Conservation (phyloP, 2,113 vertebrate genomes). For the Coregonus clupeaformis region DNA sequence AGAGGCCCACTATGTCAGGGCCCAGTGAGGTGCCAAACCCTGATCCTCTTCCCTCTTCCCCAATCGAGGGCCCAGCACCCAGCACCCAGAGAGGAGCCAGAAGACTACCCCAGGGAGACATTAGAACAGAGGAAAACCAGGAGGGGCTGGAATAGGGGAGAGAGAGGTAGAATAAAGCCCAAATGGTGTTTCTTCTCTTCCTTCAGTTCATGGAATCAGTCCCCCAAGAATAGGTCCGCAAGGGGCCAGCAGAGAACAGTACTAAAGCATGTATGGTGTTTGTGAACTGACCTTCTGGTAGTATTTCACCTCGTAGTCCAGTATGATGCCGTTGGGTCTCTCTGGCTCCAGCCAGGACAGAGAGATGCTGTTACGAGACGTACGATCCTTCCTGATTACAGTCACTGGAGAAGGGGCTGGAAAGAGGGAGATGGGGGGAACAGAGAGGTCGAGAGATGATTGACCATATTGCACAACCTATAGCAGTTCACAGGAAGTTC, state of each 20-base stretch:
- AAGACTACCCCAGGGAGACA: too few relatives aligned
- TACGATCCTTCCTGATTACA: constrained; percentile 89
- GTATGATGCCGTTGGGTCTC: constrained; percentile 95
- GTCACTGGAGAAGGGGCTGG: constrained; percentile 91
- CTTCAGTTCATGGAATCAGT: too few relatives aligned
- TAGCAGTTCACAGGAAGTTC: constrained; percentile 68
- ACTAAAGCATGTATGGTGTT: not conserved
- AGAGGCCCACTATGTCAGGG: constrained; percentile 39
- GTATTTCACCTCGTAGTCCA: constrained; percentile 99
- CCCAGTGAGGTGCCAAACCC: constrained; percentile 37
- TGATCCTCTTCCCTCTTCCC: constrained; percentile 13
- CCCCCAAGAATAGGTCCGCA: too few relatives aligned
- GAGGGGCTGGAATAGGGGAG: too few relatives aligned
- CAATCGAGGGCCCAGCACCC: constrained; percentile 14
- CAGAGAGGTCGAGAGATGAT: constrained; percentile 24
- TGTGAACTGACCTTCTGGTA: constrained; percentile 92
- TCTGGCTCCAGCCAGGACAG: constrained; percentile 96
- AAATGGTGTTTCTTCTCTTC: too few relatives aligned
- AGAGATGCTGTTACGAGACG: constrained; percentile 90
- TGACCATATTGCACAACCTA: not conserved
- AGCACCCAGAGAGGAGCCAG: constrained; percentile 11
- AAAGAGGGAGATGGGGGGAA: constrained; percentile 37
- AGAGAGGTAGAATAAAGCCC: too few relatives aligned
- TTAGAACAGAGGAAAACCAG: too few relatives aligned
- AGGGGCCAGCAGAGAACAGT: too few relatives aligned